Conservation (phyloP, 2,888 invertebrate species). For the Nemapogon koenigi region DNA sequence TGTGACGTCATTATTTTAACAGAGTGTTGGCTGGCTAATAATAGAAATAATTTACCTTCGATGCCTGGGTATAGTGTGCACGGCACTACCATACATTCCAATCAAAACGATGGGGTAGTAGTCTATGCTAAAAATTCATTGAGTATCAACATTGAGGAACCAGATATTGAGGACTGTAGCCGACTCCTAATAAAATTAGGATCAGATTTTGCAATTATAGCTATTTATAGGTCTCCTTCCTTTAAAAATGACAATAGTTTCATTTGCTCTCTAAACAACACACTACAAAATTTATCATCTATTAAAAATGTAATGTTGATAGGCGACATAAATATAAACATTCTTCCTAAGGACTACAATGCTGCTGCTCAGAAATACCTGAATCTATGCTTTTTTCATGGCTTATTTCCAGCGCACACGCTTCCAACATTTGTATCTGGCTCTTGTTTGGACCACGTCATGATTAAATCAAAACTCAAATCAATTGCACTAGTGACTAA, state of each 20-base stretch:
- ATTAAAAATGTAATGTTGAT: neutral
- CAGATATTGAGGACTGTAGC: conserved; percentile 11
- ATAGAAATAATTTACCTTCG: conserved; percentile 11
- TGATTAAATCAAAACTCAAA: neutral
- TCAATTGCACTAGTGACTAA: neutral
- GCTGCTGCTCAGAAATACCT: neutral
- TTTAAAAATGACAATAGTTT: conserved; percentile 10
- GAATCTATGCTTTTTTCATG: neutral
- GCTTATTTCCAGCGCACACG: neutral
- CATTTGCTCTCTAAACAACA: conserved; percentile 8
- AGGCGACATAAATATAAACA: conserved; percentile 3
- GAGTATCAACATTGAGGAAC: conserved; percentile 12
- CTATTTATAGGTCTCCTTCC: conserved; percentile 16
- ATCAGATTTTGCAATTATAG: conserved; percentile 6
- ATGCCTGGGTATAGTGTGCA: conserved; percentile 7
- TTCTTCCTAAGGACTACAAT: neutral
- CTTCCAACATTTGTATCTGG: neutral
- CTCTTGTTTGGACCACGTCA: neutral
- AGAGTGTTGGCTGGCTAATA: conserved; percentile 14
- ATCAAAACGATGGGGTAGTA: conserved; percentile 15
- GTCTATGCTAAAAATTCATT: conserved; percentile 10
- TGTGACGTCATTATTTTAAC: conserved; percentile 15
- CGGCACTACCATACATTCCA: conserved; percentile 10
- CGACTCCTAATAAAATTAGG: conserved; percentile 11
- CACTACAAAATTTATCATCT: neutral